phyloP scores from a whole-genome alignment of 1,140 invertebrate genomes.

The Aphaenogaster floridana region DNA sequence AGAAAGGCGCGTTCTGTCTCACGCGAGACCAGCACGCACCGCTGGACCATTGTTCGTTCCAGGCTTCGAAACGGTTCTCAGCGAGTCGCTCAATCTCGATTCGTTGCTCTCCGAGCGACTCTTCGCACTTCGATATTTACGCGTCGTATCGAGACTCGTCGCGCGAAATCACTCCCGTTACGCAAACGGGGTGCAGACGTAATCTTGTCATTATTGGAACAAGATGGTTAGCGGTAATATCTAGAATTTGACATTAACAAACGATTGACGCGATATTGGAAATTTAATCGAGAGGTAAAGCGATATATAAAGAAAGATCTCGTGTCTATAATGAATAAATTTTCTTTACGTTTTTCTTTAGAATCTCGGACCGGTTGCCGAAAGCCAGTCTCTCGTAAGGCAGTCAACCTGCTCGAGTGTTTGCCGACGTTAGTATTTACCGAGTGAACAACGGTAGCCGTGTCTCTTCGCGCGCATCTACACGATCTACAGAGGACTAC shows the following conservation, averaged over 20 bases:
- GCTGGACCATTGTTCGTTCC: constrained; percentile 49
- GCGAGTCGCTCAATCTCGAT: not conserved
- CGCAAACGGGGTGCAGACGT: not conserved
- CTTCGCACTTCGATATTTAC: constrained; percentile 5
- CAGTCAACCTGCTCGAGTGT: constrained; percentile 53
- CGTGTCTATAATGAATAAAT: not conserved
- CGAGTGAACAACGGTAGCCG: constrained; percentile 46
- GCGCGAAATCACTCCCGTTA: not conserved
- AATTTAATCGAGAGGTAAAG: not conserved
- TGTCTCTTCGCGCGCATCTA: constrained; percentile 55
- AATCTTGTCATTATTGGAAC: not conserved
- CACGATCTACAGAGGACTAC: constrained; percentile 10
- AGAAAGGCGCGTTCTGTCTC: constrained; percentile 24
- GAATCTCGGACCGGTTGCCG: not conserved
- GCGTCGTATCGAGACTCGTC: not conserved
- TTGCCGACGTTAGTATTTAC: constrained; percentile 46
- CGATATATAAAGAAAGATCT: not conserved
- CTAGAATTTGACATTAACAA: constrained; percentile 10
- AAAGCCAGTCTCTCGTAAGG: constrained; percentile 49
- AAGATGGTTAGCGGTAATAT: not conserved
- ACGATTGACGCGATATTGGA: not conserved
- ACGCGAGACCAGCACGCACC: constrained; percentile 5
- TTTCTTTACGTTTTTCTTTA: not conserved
- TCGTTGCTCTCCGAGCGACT: not conserved
- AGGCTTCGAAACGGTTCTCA: constrained; percentile 28